Evolutionary conservation across 1,140 invertebrate species (phyloP), one percentile per base, ranked within the genome.

Genomic region (Copidosoma floridanum): DNA sequence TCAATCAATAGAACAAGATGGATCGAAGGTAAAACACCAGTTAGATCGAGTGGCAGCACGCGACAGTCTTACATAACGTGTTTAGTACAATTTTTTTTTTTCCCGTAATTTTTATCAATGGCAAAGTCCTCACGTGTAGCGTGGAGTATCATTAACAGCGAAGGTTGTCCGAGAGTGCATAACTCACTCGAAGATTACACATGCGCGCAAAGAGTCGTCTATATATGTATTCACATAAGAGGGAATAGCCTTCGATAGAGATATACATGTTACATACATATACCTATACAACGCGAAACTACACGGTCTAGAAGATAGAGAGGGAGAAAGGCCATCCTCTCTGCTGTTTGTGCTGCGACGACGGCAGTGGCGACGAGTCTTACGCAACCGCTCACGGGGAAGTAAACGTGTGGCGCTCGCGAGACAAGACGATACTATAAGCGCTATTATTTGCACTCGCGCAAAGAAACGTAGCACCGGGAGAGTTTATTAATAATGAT

Each of bases 121-220:
- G 18, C 27, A 37, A 35, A 37, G 37, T 44, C 41, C 27, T 46
- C 29, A 38, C 32, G 43, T 26, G 54, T 47, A 12, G 12, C n/a
- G 7, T 7, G 21, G 21, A 47, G 32, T 47, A 38, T 47, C 32
- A 48, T 48, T 24, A 38, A n/a, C 44, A 6, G 43, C 32, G 44
- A 57, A 57, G 44, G 54, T 41, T 47, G 40, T 27, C 20, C 27
- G 43, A 47, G n/a, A 18, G 27, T 56, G 41, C 41, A 56, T 56
- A 56, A 56, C 41, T 56, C 43, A 23, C 23, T 3, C 37, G 14
- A 38, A 57, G 43, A 57, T 57, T 47, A 57, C 43, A 38, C 26
- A 40, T 20, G 14, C n/a, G n/a, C n/a, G n/a, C n/a, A n/a, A n/a
- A n/a, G n/a, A n/a, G n/a, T 38, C 23, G 41, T 43, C 8, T 43